Evolutionary conservation across 2,113 vertebrate genomes (phyloP).

Genomic region (Pholis gunnellus): DNA sequence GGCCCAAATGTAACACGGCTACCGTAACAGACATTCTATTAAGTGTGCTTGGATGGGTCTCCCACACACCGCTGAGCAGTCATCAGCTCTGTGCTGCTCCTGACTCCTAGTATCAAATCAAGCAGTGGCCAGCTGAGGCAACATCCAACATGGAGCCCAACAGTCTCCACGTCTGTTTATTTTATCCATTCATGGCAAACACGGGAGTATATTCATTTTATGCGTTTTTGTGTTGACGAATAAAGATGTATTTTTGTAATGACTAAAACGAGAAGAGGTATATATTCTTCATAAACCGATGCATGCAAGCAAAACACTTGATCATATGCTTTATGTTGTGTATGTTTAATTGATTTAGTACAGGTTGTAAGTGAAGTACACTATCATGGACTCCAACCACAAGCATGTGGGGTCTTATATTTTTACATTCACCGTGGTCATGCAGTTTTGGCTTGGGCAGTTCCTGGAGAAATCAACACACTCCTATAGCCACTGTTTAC

Average conservation of each 20-base stretch:
- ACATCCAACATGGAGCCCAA: neutral
- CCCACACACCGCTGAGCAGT: slow-evolving; percentile 37
- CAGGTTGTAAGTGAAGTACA: neutral
- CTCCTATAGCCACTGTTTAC: slow-evolving; percentile 24
- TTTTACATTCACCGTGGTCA: neutral
- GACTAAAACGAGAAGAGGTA: neutral
- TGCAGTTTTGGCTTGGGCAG: neutral
- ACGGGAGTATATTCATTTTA: neutral
- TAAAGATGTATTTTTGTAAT: neutral
- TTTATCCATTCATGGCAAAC: neutral
- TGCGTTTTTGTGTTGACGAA: neutral
- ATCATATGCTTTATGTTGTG: neutral
- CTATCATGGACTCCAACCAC: neutral
- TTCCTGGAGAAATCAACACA: slow-evolving; percentile 9
- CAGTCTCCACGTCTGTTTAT: neutral
- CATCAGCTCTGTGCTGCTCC: slow-evolving; percentile 37
- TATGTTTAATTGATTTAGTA: neutral
- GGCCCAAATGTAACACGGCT: slow-evolving; percentile 47
- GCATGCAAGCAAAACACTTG: neutral
- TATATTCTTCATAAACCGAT: neutral
- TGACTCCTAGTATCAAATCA: slow-evolving; percentile 43
- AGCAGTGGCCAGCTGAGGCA: slow-evolving; percentile 3
- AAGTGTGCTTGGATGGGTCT: slow-evolving; percentile 37
- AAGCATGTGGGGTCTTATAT: neutral
- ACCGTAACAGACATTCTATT: slow-evolving; percentile 50